Evolutionary conservation across 2,888 invertebrate species (phyloP).

Genomic region (Caenorhabditis afra): DNA sequence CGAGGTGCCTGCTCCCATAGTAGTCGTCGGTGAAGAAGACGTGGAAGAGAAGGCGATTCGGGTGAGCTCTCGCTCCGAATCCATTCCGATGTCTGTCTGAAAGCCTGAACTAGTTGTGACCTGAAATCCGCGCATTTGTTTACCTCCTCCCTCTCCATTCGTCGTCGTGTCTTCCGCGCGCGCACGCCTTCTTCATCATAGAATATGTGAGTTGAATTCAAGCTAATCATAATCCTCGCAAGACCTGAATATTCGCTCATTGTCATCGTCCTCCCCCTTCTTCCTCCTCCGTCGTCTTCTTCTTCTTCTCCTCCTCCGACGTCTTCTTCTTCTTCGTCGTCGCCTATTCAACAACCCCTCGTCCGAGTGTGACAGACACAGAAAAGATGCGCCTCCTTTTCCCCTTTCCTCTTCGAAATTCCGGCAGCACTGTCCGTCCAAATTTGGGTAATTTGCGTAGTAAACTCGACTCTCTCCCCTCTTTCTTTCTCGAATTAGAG

Average conservation of each 20-base stretch:
- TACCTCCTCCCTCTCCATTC: slow-evolving; percentile 11
- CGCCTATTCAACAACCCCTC: slow-evolving; percentile 32
- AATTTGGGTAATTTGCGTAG: slow-evolving; percentile 49
- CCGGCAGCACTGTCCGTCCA: slow-evolving; percentile 20
- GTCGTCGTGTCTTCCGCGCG: slow-evolving; percentile 8
- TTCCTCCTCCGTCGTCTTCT: no score
- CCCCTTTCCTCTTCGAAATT: slow-evolving; percentile 15
- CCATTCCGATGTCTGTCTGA: background rate
- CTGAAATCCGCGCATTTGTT: slow-evolving; percentile 21
- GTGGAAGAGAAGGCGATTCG: no score
- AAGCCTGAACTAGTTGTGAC: slow-evolving; percentile 16
- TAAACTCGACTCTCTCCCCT: slow-evolving; percentile 22
- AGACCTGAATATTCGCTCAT: slow-evolving; percentile 54
- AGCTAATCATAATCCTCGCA: slow-evolving; percentile 59
- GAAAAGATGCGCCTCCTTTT: slow-evolving; percentile 11
- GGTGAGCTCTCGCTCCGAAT: background rate
- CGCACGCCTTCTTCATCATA: slow-evolving; percentile 16
- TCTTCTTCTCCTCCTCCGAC: no score
- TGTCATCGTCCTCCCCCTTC: slow-evolving; percentile 32
- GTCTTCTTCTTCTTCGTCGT: slow-evolving; percentile 10
- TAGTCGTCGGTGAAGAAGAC: slow-evolving; percentile 10
- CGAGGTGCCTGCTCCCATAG: background rate
- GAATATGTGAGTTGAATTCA: slow-evolving; percentile 59
- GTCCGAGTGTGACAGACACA: slow-evolving; percentile 26
- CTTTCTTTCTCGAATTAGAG: background rate